Conservation (phyloP, 2,113 vertebrate species). For the Serinus canaria region DNA sequence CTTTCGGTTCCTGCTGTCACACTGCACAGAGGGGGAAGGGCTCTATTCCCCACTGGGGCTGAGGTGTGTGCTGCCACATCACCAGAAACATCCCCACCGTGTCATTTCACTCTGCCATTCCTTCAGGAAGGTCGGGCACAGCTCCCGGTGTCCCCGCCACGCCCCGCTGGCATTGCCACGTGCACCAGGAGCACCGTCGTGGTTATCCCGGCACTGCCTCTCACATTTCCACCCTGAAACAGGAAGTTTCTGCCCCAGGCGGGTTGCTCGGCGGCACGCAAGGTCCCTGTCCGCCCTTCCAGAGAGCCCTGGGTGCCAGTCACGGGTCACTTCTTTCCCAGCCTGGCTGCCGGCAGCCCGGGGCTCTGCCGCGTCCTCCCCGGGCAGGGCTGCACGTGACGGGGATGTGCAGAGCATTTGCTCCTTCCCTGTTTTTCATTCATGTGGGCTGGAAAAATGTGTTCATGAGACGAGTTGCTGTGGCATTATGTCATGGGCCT, state of each 20-base stretch:
- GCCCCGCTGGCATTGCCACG: rapidly evolving
- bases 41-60: not conserved
- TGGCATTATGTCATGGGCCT: constrained; percentile 68
- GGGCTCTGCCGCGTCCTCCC: not conserved
- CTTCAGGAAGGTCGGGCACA: rapidly evolving
- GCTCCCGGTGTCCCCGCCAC: rapidly evolving
- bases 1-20: constrained; percentile 72
- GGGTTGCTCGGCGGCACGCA: not conserved
- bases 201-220: not conserved
- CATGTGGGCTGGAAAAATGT: constrained; percentile 72
- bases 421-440: constrained; percentile 70
- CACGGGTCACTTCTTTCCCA: constrained; percentile 36
- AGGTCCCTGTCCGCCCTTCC: not conserved
- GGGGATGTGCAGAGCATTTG: constrained; percentile 19
- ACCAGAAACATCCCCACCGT: rapidly evolving
- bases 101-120: rapidly evolving
- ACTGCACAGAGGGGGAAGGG: constrained; percentile 33
- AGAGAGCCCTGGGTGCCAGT: constrained; percentile 1
- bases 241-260: not conserved
- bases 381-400: not conserved
- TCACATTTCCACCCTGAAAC: not conserved
- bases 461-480: constrained; percentile 65
- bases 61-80: not conserved
- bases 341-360: not conserved
- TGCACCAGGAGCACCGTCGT: rapidly evolving